Evolutionary conservation across 2,113 vertebrate species (phyloP), one percentile per base, ranked within the genome.

Genomic region (Tringa solitaria): DNA sequence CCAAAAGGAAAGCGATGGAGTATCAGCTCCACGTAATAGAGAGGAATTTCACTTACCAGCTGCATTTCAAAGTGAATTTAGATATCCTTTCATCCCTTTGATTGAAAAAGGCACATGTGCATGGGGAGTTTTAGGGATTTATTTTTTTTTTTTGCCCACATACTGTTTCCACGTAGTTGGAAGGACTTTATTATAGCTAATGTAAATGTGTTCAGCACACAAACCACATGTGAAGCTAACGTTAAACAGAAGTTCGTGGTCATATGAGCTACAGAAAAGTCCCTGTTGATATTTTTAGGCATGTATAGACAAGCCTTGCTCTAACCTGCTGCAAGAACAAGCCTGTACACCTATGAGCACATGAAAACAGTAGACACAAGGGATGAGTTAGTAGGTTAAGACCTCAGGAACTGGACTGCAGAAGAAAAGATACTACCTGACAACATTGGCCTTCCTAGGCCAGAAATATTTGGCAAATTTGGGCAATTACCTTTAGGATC

Each of bases 11-110:
- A 69, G 27, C 26, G 57, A 12, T 20, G 45, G 35, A 57, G 18
- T 48, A 39, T 50, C 37, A 48, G 15, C 41, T 21, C 26, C 45
- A n/a, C 0, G 2, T 56, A 51, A 35, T 2, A 32, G 22, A 53
- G 53, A 70, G 35, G 51, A 54, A 90, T 91, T 84, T 87, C 50
- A 41, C 21, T 80, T 77, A 61, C 35, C 89, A 93, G 74, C 65
- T 83, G 87, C 57, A 65, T 95, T 95, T 94, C 84, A 80, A 87
- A 87, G 77, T 53, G 26, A 90, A 72, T 95, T 90, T 84, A 61
- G n/a, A 17, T 45, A 79, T 4, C 27, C 50, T 93, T 82, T 87
- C 33, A 89, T 90, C 82, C 78, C 41, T 72, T 61, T 89, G 82
- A 78, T 53, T 92, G 80, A 76, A 80, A 78, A 94, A 87, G 45